These are phyloP conservation scores for Calcarius lapponicus DNA, from an alignment of 2,797 vertebrate species.

Conservation along the genomic window DNA sequence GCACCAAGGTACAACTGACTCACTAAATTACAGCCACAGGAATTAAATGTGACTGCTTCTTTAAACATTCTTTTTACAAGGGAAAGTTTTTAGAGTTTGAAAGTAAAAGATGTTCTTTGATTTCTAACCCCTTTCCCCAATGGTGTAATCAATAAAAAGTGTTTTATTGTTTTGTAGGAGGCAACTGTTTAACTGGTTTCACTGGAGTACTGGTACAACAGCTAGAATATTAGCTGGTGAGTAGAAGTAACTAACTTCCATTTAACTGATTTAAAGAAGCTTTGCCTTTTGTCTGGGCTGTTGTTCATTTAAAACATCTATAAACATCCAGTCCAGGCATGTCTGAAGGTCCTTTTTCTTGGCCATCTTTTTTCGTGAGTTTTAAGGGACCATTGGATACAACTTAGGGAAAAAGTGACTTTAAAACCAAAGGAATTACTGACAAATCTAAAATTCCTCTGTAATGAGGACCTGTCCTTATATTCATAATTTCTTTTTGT, in stretches of 20 bases:
- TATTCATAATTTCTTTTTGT: neutral
- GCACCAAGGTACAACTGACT: conserved; percentile 77
- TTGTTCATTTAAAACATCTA: neutral
- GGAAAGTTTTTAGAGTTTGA: neutral
- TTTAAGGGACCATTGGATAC: neutral
- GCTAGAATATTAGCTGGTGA: conserved; percentile 86
- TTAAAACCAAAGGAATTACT: neutral
- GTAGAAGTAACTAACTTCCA: neutral
- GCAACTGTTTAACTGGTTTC: conserved; percentile 85
- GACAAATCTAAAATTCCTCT: neutral
- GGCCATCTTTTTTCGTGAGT: neutral
- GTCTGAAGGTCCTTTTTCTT: neutral
- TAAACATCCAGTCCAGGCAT: neutral
- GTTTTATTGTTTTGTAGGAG: conserved; percentile 75
- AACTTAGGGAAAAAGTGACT: neutral
- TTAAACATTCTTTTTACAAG: neutral
- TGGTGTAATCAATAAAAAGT: neutral
- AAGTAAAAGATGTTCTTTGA: neutral
- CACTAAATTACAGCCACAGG: neutral
- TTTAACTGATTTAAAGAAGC: neutral
- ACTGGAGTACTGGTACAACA: conserved; percentile 81
- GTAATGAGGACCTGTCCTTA: neutral
- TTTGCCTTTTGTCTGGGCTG: neutral
- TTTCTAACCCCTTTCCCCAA: neutral
- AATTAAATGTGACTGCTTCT: neutral